Conservation (phyloP, 1,140 invertebrate genomes). For the Rhyacophila brunnea region DNA sequence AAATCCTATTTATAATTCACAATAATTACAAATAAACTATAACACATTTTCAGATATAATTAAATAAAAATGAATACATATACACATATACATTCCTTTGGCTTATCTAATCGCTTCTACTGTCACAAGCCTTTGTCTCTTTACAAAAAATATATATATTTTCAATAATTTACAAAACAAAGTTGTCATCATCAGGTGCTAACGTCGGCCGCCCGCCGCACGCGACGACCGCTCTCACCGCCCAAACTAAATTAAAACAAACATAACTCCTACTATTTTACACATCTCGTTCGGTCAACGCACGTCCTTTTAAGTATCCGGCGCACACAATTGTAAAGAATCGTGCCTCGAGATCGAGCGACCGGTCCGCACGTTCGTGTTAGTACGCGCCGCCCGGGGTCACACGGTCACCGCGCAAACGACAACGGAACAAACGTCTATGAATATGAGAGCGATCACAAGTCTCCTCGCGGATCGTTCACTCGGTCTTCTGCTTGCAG, state of each 20-base stretch:
- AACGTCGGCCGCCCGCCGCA: neutral
- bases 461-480: conserved; percentile 47
- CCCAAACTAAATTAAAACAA: neutral
- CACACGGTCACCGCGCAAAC: neutral
- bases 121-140: conserved; percentile 26
- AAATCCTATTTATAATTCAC: conserved; percentile 10
- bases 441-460: neutral
- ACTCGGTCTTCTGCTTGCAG: conserved; percentile 90
- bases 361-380: neutral
- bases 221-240: neutral
- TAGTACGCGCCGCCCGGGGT: neutral
- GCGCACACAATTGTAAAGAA: neutral
- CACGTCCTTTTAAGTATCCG: neutral
- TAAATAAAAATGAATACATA: conserved; percentile 26
- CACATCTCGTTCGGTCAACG: neutral
- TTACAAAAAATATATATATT: conserved; percentile 19
- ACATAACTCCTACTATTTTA: neutral
- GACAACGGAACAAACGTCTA: conserved; percentile 1
- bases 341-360: neutral
- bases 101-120: conserved; percentile 26
- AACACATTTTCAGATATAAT: conserved; percentile 22
- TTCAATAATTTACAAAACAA: conserved; percentile 24
- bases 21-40: conserved; percentile 14
- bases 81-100: conserved; percentile 35
- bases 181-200: neutral